Evolutionary conservation across 2,113 vertebrate genomes (phyloP), one percentile per base, ranked within the genome.

Genomic region (Heterotilapia buettikoferi): DNA sequence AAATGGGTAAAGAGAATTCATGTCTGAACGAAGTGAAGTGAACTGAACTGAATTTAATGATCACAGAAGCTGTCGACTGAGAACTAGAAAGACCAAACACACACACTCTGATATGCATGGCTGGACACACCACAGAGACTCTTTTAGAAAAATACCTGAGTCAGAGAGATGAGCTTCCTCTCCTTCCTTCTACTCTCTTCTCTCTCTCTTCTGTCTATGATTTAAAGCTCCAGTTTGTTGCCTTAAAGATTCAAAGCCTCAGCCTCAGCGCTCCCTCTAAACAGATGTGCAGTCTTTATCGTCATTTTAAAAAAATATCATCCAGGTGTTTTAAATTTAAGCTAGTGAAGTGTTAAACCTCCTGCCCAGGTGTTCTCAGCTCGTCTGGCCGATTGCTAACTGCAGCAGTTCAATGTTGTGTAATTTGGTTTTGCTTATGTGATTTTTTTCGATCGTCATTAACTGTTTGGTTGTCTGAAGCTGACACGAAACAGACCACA

Each of bases 51-150:
- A 43, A 78, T 18, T 59, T 71, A 79, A 78, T 47, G 84, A 86
- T 89, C 66, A 56, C 80, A 79, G 83, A 36, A 85, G 84, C 63
- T 63, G 73, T 80, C n/a, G n/a, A 36, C 53, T 87, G 73, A 81
- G 68, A 79, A 61, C n/a, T 24, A 53, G 54, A 18, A 19, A 82
- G 52, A 73, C 29, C 43, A 63, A 81, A 80, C 56, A 79, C 84
- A 79, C 53, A 50, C 71, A 40, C 84, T 53, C 73, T 45, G 45
- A 84, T 84, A 86, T 89, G 88, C 88, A 89, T 89, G 73, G 31
- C 6, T 53, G 81, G 57, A 59, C 45, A 59, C 26, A 26, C 47
- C 57, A 47, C 86, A 50, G 81, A 50, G 45, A 50, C 71, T 50
- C 43, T 76, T 76, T 76, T 50, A 8, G 43, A 78, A 78, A 78